Conservation (phyloP, 2,113 vertebrate genomes). For the Catharus fuscescens region DNA sequence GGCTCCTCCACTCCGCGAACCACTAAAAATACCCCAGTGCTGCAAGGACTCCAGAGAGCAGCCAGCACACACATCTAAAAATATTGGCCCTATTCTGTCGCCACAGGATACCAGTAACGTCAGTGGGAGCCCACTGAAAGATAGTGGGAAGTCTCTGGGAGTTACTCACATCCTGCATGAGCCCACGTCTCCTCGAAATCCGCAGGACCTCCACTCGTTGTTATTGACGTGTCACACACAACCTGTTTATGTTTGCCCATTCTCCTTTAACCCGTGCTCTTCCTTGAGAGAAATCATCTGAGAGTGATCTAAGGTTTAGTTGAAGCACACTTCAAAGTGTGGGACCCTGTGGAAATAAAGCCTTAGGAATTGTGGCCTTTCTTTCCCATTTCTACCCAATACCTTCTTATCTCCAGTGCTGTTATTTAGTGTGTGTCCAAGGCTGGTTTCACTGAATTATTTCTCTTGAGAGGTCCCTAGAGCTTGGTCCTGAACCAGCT, state of each 20-base stretch:
- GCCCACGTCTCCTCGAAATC: conserved; percentile 42
- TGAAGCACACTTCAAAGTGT: not conserved
- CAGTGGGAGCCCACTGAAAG: conserved; percentile 45
- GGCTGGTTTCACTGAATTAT: not conserved
- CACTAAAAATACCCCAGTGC: conserved; percentile 21
- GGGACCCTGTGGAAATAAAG: not conserved
- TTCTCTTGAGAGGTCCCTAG: not conserved
- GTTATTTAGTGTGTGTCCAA: not conserved
- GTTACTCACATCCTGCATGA: conserved; percentile 68
- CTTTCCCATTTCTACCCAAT: not conserved
- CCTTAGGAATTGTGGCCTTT: not conserved
- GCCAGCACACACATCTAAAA: conserved; percentile 45
- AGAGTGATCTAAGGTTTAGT: not conserved
- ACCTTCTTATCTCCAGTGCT: not conserved
- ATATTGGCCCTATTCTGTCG: not conserved
- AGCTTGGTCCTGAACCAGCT: not conserved
- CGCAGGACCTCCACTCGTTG: not conserved
- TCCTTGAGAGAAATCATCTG: not conserved
- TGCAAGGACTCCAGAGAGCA: not conserved
- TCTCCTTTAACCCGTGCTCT: not conserved
- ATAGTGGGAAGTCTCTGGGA: conserved; percentile 47
- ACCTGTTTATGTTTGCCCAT: not conserved
- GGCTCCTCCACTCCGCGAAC: not conserved
- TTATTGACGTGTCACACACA: not conserved
- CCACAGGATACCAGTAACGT: conserved; percentile 55